These are phyloP conservation scores for Monopterus albus DNA, from an alignment of 2,113 vertebrate species.

Conservation along the genomic window DNA sequence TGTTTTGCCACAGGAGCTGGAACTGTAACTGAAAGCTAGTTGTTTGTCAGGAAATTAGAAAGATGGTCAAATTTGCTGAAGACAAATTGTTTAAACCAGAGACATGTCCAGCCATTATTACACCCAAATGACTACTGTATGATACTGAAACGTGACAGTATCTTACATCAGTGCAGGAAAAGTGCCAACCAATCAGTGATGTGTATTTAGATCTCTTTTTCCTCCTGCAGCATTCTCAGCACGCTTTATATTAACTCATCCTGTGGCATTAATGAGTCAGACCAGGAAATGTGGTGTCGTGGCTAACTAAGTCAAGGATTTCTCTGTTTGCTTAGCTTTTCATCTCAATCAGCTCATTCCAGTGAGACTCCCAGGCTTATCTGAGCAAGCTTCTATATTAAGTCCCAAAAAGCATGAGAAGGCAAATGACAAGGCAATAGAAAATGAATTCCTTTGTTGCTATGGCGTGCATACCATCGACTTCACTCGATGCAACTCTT, in stretches of 20 bases:
- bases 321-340: conserved; percentile 43
- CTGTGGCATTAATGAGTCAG: conserved; percentile 42
- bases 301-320: conserved; percentile 32
- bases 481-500: background rate
- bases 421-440: too few species aligned
- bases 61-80: background rate
- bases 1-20: conserved; percentile 1
- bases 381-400: conserved; percentile 5
- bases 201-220: conserved; percentile 34
- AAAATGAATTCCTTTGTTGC: too few species aligned
- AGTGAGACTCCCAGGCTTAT: background rate
- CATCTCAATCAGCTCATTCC: conserved; percentile 25
- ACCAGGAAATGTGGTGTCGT: conserved; percentile 51
- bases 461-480: background rate
- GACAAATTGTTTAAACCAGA: background rate
- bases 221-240: background rate
- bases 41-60: background rate
- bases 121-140: background rate
- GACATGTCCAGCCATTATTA: background rate
- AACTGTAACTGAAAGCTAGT: background rate
- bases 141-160: background rate
- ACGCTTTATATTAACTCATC: conserved; percentile 31
- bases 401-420: conserved; percentile 1
- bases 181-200: conserved; percentile 2
- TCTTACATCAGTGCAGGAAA: conserved; percentile 16